A percentile compares a stretch with the other conserved stretches of the same genome.
Conservation (phyloP, 2,797 vertebrate species). For the Mormyrus proboscirostris region DNA sequence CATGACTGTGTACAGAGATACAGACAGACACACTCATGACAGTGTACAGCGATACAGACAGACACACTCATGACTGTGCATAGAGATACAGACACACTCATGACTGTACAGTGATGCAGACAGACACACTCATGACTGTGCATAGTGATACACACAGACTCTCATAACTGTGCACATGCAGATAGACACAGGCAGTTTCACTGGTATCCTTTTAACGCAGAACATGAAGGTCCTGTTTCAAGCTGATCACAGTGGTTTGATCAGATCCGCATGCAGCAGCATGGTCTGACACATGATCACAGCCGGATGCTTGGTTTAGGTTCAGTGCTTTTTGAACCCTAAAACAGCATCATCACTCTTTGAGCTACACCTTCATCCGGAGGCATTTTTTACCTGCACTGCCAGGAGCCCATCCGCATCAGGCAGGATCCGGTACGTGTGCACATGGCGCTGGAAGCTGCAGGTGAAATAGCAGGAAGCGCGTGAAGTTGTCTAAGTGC, state of each 20-base stretch:
- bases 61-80: neutral
- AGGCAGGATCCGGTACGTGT: constrained; percentile 73
- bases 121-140: neutral
- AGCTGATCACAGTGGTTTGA: neutral
- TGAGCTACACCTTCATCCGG: neutral
- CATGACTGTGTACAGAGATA: neutral
- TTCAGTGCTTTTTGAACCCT: neutral
- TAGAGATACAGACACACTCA: neutral
- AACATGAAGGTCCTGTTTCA: neutral
- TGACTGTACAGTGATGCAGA: neutral
- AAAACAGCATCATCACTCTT: neutral
- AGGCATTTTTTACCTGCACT: constrained; percentile 63
- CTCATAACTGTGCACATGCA: constrained; percentile 12
- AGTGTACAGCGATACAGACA: neutral
- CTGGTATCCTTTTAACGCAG: neutral
- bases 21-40: neutral
- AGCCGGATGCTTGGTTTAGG: neutral
- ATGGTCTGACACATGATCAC: neutral
- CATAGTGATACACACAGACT: neutral
- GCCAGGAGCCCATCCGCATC: constrained; percentile 68
- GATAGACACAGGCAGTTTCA: constrained; percentile 1
- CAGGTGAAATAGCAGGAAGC: constrained; percentile 9
- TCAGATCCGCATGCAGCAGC: neutral
- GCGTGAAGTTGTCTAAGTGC: neutral
- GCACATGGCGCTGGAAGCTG: constrained; percentile 71